Evolutionary conservation across 2,888 invertebrate species (phyloP), one percentile per base, ranked within the genome.

Genomic region (Liposcelis brunnea): DNA sequence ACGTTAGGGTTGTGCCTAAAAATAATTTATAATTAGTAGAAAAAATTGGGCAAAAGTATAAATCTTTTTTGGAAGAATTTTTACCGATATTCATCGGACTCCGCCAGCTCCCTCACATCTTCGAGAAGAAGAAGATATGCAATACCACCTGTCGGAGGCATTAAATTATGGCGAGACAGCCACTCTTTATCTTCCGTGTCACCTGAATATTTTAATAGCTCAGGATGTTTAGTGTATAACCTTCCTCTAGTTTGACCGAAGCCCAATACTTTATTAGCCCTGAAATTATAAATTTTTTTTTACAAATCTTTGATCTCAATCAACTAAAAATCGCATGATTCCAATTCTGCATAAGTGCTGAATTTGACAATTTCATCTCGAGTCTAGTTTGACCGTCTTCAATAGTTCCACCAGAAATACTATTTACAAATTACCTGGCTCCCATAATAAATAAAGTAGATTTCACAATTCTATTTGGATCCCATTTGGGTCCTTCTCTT

Each of bases 391-490:
- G n/a, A n/a, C n/a, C n/a, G n/a, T n/a, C n/a, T n/a, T n/a, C n/a
- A n/a, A n/a, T n/a, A n/a, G n/a, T n/a, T n/a, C n/a, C n/a, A n/a
- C n/a, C n/a, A n/a, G n/a, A n/a, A n/a, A n/a, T n/a, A n/a, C n/a
- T n/a, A 26, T 26, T 26, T 6, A 43, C 11, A 11, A 48, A 42
- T 56, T 55, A 66, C 67, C 77, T 76, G 48, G 82, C 78, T 19
- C 83, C 82, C 80, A 84, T 80, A 42, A 85, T 80, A 59, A 84
- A 84, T 42, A 76, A 58, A 1, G 81, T 80, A n/a, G 77, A 76
- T 44, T 71, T 65, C n/a, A 68, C 74, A 21, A 85, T 68, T 52
- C 83, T 65, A 1, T 72, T 72, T 1, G 82, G 76, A 56, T 83
- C 78, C 82, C 82, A 84, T 62, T 80, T 76, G 36, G 75, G 72